Conservation (phyloP, 2,113 vertebrate species). For the Empidonax traillii region DNA sequence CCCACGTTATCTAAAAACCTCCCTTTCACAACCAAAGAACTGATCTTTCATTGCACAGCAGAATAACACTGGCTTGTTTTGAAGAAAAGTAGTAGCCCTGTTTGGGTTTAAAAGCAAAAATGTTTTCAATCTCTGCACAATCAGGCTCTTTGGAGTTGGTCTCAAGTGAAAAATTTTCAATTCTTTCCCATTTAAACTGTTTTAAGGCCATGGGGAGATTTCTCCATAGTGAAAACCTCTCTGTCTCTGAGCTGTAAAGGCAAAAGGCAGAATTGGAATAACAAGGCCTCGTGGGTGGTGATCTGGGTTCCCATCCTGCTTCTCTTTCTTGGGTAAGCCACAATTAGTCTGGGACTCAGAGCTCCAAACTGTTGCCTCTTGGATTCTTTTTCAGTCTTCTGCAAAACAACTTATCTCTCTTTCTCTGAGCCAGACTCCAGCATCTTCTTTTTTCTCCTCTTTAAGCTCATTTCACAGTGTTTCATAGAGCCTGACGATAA, state of each 20-base stretch:
- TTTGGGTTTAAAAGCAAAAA: slow-evolving; percentile 18
- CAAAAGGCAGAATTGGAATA: neutral
- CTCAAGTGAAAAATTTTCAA: neutral
- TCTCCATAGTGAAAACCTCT: neutral
- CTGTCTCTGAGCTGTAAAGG: neutral
- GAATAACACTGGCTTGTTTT: slow-evolving; percentile 8
- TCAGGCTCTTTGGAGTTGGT: neutral
- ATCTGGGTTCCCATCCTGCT: fast-evolving
- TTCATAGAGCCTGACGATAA: neutral
- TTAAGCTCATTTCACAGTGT: neutral
- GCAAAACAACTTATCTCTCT: neutral
- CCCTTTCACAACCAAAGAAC: neutral
- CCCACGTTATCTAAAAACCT: neutral
- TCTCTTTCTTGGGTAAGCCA: neutral
- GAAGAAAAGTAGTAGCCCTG: neutral
- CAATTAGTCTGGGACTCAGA: fast-evolving
- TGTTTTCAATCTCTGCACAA: neutral
- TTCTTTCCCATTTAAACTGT: neutral
- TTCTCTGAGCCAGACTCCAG: neutral
- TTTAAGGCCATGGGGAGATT: neutral
- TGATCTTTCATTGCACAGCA: neutral
- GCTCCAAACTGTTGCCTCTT: neutral
- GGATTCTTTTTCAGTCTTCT: neutral
- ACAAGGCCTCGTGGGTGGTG: fast-evolving
- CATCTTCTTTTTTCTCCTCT: neutral